A percentile compares a stretch with the other conserved stretches of the same genome.
phyloP scores from a whole-genome alignment of 2,113 vertebrate species.

The Acinonyx jubatus region DNA sequence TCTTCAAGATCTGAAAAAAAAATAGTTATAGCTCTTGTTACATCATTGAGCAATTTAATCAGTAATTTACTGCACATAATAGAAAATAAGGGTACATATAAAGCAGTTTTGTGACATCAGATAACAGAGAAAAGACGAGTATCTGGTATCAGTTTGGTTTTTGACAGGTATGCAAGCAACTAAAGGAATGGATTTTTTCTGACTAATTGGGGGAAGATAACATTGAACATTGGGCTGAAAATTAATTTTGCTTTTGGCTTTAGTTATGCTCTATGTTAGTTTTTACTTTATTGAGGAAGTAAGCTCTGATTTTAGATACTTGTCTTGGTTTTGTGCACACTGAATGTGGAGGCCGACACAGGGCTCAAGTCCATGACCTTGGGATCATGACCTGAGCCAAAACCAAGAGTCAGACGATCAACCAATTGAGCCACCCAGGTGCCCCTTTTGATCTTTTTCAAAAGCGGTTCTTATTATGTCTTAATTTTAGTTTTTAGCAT shows the following conservation, averaged over 20 bases:
- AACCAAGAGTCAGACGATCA: no score
- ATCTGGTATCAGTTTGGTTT: not conserved
- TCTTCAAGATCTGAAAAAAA: constrained; percentile 41
- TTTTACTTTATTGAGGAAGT: not conserved
- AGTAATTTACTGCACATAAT: constrained; percentile 18
- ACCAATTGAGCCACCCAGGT: no score
- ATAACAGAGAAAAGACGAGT: constrained; percentile 62
- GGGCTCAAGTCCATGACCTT: no score
- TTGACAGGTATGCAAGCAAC: constrained; percentile 13
- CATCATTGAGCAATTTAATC: constrained; percentile 65
- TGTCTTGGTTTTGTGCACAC: not conserved
- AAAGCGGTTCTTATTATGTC: not conserved
- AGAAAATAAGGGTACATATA: constrained; percentile 68
- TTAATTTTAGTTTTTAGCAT: constrained; percentile 41
- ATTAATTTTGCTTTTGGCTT: not conserved
- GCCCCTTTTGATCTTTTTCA: not conserved
- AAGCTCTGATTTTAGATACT: not conserved
- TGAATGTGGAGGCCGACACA: no score
- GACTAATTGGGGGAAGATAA: not conserved
- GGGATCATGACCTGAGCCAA: no score
- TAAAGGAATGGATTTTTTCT: constrained; percentile 63
- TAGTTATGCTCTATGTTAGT: not conserved
- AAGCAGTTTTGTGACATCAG: constrained; percentile 65
- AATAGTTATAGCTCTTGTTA: constrained; percentile 53
- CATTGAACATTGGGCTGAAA: not conserved